Conservation (phyloP, 2,113 vertebrate genomes). For the Zosterops japonicus region DNA sequence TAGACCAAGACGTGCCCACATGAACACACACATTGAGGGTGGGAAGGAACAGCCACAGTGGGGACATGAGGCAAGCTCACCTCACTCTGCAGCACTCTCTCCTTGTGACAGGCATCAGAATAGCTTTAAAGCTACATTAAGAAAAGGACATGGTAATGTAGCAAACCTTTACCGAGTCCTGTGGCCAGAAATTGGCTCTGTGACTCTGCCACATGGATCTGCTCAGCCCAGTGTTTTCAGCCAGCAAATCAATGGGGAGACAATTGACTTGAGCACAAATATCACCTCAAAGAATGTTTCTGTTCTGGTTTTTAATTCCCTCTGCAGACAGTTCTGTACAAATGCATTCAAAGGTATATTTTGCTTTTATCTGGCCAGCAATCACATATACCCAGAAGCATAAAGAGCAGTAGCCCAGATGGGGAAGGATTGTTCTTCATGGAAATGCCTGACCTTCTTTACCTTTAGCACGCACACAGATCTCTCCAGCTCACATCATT, state of each 20-base stretch:
- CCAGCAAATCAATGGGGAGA: background rate
- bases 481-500: background rate
- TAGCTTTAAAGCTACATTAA: background rate
- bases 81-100: background rate
- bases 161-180: background rate
- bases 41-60: background rate
- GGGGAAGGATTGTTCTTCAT: background rate
- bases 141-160: background rate
- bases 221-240: background rate
- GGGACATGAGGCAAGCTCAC: background rate
- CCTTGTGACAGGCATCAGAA: background rate
- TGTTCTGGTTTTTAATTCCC: background rate
- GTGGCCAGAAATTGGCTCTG: background rate
- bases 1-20: background rate
- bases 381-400: background rate
- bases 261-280: background rate
- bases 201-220: background rate
- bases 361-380: background rate
- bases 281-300: background rate
- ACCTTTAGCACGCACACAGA: background rate
- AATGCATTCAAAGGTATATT: background rate
- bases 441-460: background rate
- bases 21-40: rapidly evolving
- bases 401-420: background rate
- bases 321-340: background rate